Evolutionary conservation across 1,140 invertebrate species (phyloP).

Genomic region (Zaprionus vittiger): DNA sequence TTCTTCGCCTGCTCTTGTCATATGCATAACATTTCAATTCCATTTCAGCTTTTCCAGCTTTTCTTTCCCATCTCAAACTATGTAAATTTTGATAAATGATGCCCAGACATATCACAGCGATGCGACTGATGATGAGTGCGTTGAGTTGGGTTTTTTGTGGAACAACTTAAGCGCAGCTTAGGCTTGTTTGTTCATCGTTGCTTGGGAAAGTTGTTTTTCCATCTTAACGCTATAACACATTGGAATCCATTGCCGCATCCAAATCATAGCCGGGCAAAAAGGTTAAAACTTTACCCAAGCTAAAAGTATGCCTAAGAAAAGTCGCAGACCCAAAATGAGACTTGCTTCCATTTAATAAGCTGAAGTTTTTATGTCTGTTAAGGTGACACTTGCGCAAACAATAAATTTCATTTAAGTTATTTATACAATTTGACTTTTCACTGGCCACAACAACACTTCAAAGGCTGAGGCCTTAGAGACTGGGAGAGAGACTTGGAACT

Average conservation of each 20-base stretch:
- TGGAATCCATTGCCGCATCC: not conserved
- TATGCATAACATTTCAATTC: constrained; percentile 67
- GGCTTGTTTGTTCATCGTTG: not conserved
- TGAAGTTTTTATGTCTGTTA: constrained; percentile 17
- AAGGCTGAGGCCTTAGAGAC: not conserved
- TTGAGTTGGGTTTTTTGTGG: constrained; percentile 23
- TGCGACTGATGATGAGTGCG: constrained; percentile 29
- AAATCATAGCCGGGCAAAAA: constrained; percentile 1
- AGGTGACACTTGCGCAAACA: constrained; percentile 46
- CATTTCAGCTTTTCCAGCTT: constrained; percentile 6
- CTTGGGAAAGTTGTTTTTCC: constrained; percentile 30
- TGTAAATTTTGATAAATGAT: constrained; percentile 75
- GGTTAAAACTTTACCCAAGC: constrained; percentile 29
- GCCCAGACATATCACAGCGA: constrained; percentile 19
- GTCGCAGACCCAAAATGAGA: not conserved
- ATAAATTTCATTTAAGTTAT: constrained; percentile 37
- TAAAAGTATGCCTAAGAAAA: constrained; percentile 17
- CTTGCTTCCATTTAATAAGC: constrained; percentile 17
- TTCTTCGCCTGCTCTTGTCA: constrained; percentile 64
- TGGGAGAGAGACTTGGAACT: not conserved
- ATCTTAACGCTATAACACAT: not conserved
- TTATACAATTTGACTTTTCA: constrained; percentile 19
- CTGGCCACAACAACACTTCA: constrained; percentile 22
- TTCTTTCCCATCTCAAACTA: constrained; percentile 24
- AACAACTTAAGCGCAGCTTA: constrained; percentile 29